Percentiles rank a stretch among this genome's conserved stretches.
phyloP scores from a whole-genome alignment of 92 coral and sea anemone species.

The Phenganax stokvisi region DNA sequence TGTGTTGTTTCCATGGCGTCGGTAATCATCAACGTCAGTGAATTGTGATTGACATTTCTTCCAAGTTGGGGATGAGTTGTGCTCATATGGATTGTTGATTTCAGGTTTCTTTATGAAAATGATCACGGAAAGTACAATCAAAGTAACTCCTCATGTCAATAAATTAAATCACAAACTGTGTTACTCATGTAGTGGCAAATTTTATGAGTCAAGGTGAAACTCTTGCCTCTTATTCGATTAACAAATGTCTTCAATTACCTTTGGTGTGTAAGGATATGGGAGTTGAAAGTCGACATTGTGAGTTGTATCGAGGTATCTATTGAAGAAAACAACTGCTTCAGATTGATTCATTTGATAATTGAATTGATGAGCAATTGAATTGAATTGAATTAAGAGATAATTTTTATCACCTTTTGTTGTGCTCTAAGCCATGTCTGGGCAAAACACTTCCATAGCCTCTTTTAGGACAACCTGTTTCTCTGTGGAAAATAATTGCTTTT shows the following conservation, averaged over 20 bases:
- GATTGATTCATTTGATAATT: neutral
- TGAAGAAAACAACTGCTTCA: neutral
- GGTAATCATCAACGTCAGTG: slow-evolving; percentile 89
- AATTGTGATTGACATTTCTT: slow-evolving; percentile 94
- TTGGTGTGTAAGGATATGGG: slow-evolving; percentile 69
- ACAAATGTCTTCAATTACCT: slow-evolving; percentile 49
- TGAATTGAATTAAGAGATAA: no score
- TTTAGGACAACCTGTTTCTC: slow-evolving; percentile 91
- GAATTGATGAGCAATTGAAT: neutral
- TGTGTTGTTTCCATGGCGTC: slow-evolving; percentile 84
- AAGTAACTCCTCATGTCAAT: neutral
- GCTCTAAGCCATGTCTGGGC: slow-evolving; percentile 85
- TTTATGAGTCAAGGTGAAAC: neutral
- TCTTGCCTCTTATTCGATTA: neutral
- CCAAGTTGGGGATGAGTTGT: slow-evolving; percentile 78
- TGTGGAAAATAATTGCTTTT: slow-evolving; percentile 2
- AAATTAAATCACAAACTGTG: no score
- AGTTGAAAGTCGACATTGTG: slow-evolving; percentile 72
- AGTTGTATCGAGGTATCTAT: slow-evolving; percentile 87
- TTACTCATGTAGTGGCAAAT: no score
- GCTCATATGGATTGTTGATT: slow-evolving; percentile 46
- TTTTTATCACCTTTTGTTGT: slow-evolving; percentile 67
- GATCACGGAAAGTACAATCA: neutral
- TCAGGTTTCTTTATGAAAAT: slow-evolving; percentile 62
- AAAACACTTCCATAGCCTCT: slow-evolving; percentile 92